Evolutionary conservation across 2,888 invertebrate species (phyloP), one percentile per base, ranked within the genome.

Genomic region (Phalera bucephala): DNA sequence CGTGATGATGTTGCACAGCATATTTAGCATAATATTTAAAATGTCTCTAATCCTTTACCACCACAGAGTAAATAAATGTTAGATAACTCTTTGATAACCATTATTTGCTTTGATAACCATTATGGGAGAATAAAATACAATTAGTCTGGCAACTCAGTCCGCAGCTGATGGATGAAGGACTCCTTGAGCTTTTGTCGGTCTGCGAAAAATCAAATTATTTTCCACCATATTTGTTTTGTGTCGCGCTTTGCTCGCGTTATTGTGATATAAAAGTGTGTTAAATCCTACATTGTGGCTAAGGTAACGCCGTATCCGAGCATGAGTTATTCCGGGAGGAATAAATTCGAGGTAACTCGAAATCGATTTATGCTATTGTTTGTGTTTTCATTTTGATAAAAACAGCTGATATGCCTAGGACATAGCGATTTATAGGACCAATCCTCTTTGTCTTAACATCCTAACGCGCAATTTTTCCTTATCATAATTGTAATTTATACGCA

Each of bases 291-390:
- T 80, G 88, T 89, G 88, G 89, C 89, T 77, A 88, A 88, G 69
- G 80, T 89, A 69, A 87, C 85, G 42, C 87, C 88, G 35, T 83
- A 80, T 67, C 82, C 91, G 66, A 86, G 67, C 67, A 93, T 92
- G 92, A 90, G 89, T 80, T 91, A 91, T 87, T 92, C 92, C 73
- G 91, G 91, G 65, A 91, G 92, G 86, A 92, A 91, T 80, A 92
- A 92, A 84, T 92, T 92, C 75, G 92, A 93, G 91, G 93, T 92
- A 73, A 79, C 27, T 71, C 28, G 9, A 28, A 57, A 72, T 71
- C 65, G 59, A 76, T 71, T 55, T 44, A 46, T 52, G 50, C 52
- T 59, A 70, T 69, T 81, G 79, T 82, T 82, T 87, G 81, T 88
- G 80, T 87, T 86, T 82, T 83, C 72, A 60, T 79, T 83, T 80